Percentiles rank a stretch among this genome's conserved stretches.
These are phyloP conservation scores for Amblyjoppa fuscipennis DNA, from an alignment of 2,888 invertebrate genomes.

Conservation along the genomic window DNA sequence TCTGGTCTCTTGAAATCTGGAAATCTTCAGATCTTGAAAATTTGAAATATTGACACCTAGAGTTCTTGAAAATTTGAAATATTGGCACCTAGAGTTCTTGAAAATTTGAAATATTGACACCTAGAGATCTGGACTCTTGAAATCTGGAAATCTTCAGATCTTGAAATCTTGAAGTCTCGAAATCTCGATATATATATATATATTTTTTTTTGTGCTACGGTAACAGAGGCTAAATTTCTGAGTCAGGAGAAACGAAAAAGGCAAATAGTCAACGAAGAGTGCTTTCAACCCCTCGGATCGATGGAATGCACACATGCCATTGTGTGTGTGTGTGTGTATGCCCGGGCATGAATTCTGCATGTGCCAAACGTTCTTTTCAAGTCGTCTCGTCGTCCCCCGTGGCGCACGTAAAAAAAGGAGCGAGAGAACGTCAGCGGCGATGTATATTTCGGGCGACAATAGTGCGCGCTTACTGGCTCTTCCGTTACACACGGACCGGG, in stretches of 20 bases:
- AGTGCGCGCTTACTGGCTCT: constrained; percentile 31
- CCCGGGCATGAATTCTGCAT: constrained; percentile 62
- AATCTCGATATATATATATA: not conserved
- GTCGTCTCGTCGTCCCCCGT: constrained; percentile 28
- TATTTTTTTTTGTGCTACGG: not conserved
- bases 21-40: too few relatives aligned
- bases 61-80: too few relatives aligned
- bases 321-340: constrained; percentile 27
- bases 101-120: too few relatives aligned
- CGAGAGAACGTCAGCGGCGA: constrained; percentile 25
- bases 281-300: constrained; percentile 51
- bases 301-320: constrained; percentile 66
- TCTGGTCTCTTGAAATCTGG: too few relatives aligned
- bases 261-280: constrained; percentile 6
- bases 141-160: too few relatives aligned
- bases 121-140: too few relatives aligned
- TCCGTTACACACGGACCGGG: constrained; percentile 17
- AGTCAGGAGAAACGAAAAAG: not conserved
- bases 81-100: too few relatives aligned
- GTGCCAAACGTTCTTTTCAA: constrained; percentile 67
- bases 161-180: not conserved
- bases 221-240: not conserved
- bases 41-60: too few relatives aligned
- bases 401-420: constrained; percentile 8
- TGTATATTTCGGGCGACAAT: constrained; percentile 50